Evolutionary conservation across 2,797 vertebrate species (phyloP).

Genomic region (Phataginus tetradactyla): DNA sequence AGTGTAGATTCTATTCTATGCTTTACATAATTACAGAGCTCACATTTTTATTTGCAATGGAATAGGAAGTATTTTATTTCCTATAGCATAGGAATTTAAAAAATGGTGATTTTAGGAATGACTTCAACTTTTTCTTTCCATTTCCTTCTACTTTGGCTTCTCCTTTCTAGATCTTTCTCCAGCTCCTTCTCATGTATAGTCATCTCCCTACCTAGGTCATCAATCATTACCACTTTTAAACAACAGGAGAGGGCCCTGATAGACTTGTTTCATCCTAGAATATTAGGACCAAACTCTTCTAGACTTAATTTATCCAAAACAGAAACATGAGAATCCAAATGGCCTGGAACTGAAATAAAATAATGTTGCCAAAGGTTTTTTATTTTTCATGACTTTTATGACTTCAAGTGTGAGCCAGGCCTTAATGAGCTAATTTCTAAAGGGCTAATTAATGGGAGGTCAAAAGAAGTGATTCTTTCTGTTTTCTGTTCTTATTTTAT

Average conservation of each 20-base stretch:
- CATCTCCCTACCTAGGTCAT: background rate
- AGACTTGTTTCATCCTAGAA: background rate
- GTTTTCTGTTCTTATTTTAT: slow-evolving; percentile 28
- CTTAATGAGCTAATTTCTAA: background rate
- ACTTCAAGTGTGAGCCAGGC: background rate
- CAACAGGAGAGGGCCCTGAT: background rate
- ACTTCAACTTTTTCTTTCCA: background rate
- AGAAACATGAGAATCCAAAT: background rate
- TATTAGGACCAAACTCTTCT: background rate
- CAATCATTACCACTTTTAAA: background rate
- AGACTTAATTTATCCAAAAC: background rate
- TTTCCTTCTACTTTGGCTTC: background rate
- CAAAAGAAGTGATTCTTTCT: background rate
- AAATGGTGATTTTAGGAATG: background rate
- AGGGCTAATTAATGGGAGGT: background rate
- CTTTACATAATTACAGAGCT: background rate
- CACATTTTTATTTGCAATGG: background rate
- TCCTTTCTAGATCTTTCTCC: background rate
- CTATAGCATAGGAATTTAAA: background rate
- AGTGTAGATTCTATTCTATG: background rate
- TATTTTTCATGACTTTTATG: background rate
- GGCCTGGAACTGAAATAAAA: background rate
- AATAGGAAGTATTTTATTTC: too few species aligned
- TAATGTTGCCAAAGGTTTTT: background rate
- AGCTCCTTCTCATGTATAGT: background rate